Evolutionary conservation across 2,888 invertebrate species (phyloP), one percentile per base, ranked within the genome.

Genomic region (Cheilosia impressa): DNA sequence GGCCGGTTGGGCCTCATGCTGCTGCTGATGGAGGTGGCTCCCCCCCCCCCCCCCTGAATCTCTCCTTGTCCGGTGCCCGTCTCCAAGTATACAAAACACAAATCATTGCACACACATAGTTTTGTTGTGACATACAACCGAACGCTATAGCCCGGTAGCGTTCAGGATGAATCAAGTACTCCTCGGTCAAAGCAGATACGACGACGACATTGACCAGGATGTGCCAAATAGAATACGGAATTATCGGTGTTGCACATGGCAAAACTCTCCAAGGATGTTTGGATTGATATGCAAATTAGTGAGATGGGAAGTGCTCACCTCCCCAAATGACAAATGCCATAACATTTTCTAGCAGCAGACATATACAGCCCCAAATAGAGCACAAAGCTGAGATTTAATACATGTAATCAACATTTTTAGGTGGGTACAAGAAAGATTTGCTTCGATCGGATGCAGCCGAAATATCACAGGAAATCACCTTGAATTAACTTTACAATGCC

Each of bases 201-300:
- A 75, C 57, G 34, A 78, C 62, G 47, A 66, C 75, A 78, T 71
- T 80, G 80, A 62, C 66, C 80, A 80, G 84, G 84, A 85, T 85
- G 50, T 79, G 34, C 55, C 80, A 80, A 71, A 85, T 85, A 85
- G 80, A 85, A 80, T 80, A 80, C 69, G 71, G 66, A 85, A 85
- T 80, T 80, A 80, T 85, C 65, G 84, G 75, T 85, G 71, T 71
- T 76, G 76, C 71, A 80, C 71, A 84, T 66, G 58, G 71, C 69
- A 76, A 85, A 79, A 71, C 71, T 75, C 71, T 76, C 76, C 55
- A 62, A 77, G 72, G 60, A 80, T 75, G 60, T 65, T 79, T 71
- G 80, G 69, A 85, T 80, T 85, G 60, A 80, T 76, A 85, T 85
- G 84, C 71, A 85, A 85, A 85, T 85, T 85, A 76, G 66, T 76